Conservation (phyloP, 2,888 invertebrate genomes). For the Caradrina clavipalpis region DNA sequence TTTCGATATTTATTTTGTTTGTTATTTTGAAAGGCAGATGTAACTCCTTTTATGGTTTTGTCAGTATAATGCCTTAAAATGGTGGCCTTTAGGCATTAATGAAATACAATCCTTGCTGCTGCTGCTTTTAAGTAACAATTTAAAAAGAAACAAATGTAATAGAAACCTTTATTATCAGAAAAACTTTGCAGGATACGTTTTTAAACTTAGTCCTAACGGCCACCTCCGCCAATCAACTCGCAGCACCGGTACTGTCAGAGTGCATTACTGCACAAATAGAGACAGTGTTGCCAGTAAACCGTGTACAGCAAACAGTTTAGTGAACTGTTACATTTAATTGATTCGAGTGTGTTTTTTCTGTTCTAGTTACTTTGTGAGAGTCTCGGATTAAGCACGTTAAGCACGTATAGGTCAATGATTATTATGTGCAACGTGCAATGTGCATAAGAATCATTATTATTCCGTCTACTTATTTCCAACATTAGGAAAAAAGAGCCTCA, state of each 20-base stretch:
- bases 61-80: no score
- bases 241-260: constrained; percentile 24
- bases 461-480: no score
- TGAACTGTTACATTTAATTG: constrained; percentile 15
- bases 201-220: constrained; percentile 20
- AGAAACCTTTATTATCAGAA: neutral
- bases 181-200: constrained; percentile 6
- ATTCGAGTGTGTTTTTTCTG: constrained; percentile 8
- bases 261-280: constrained; percentile 42
- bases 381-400: neutral
- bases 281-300: constrained; percentile 16
- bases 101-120: no score
- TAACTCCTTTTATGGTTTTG: no score
- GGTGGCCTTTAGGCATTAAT: no score
- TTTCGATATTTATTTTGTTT: constrained; percentile 8
- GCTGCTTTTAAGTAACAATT: no score
- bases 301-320: constrained; percentile 27
- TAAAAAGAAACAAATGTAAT: no score
- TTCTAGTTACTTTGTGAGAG: neutral
- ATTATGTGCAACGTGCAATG: neutral
- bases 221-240: constrained; percentile 24
- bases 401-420: neutral
- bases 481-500: no score
- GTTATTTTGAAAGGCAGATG: neutral
- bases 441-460: neutral